Base-by-base conservation (phyloP, 2,113 vertebrate species). In the Sminthopsis crassicaudata region DNA sequence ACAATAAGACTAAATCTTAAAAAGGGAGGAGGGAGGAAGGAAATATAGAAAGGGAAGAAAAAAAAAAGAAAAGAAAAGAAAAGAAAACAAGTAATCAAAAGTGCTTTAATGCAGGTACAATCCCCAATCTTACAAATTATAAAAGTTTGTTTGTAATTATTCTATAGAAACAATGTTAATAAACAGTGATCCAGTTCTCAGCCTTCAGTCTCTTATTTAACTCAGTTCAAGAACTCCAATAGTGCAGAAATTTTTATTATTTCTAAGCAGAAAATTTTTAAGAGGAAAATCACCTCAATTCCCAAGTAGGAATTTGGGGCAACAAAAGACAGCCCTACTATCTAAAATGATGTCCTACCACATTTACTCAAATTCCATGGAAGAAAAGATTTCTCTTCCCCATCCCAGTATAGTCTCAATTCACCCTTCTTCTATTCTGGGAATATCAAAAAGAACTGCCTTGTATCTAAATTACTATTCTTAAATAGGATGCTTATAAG, bases 81-180 rank as follows among this genome's bases (percentile, higher is more conserved):
- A 60, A 30, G 42, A 84, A 84, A 84, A n/a, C 67, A 84, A 84
- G 67, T 93, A 89, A 90, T 53, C 90, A 94, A 93, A 60, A 91
- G 25, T 88, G 57, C 90, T 12, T 76, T 53, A 57, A 48, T 27
- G 95, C 19, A 91, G 25, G 89, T 0, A 54, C 0, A 52, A 84
- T 95, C 91, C 10, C 55, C 22, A 95, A 36, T 84, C 52, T 54
- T 67, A 93, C 36, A 67, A 50, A 92, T 92, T 95, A 92, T 46
- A 93, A 93, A 90, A 90, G 23, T 95, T n/a, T 95, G 9, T 88
- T 92, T 94, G 94, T 93, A 26, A 88, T 48, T 95, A 92, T 90
- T 95, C 57, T 42, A 96, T n/a, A 95, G 76, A 95, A 95, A 55
- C 53, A 84, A 93, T 52, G 60, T 88, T 90, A 36, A 8, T 19